Evolutionary conservation across 2,113 vertebrate species (phyloP).

Genomic region (Corythoichthys intestinalis): DNA sequence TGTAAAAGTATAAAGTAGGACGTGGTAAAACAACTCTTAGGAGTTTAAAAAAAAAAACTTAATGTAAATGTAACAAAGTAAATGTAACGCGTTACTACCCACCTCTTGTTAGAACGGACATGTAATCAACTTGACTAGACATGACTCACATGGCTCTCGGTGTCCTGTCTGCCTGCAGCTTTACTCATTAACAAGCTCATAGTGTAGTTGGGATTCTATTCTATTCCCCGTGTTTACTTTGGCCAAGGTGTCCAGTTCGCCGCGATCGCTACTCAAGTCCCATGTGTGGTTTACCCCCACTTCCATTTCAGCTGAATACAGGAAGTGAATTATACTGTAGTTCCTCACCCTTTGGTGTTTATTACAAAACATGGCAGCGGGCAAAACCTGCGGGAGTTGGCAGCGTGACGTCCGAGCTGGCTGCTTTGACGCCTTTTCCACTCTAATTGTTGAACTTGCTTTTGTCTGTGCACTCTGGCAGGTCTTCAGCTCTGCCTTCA

Average conservation of each 20-base stretch:
- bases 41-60: no score
- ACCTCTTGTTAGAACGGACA: slow-evolving; percentile 1
- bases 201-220: slow-evolving; percentile 2
- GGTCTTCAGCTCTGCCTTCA: slow-evolving; percentile 93
- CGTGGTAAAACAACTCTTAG: no score
- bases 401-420: slow-evolving; percentile 18
- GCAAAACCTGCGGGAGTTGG: slow-evolving; percentile 31
- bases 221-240: slow-evolving; percentile 17
- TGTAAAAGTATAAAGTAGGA: no score
- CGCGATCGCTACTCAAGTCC: neutral
- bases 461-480: slow-evolving; percentile 63
- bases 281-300: slow-evolving; percentile 21
- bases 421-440: slow-evolving; percentile 30
- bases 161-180: slow-evolving; percentile 13
- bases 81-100: no score
- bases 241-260: neutral
- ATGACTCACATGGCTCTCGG: slow-evolving; percentile 6
- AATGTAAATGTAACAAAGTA: no score
- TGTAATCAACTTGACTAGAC: slow-evolving; percentile 5
- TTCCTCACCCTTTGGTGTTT: slow-evolving; percentile 11
- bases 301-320: slow-evolving; percentile 16
- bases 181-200: slow-evolving; percentile 17
- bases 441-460: slow-evolving; percentile 23
- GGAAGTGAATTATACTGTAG: slow-evolving; percentile 48
- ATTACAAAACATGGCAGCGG: neutral